These are phyloP conservation scores for Taenaris catops DNA, from an alignment of 2,888 invertebrate genomes.

Conservation along the genomic window DNA sequence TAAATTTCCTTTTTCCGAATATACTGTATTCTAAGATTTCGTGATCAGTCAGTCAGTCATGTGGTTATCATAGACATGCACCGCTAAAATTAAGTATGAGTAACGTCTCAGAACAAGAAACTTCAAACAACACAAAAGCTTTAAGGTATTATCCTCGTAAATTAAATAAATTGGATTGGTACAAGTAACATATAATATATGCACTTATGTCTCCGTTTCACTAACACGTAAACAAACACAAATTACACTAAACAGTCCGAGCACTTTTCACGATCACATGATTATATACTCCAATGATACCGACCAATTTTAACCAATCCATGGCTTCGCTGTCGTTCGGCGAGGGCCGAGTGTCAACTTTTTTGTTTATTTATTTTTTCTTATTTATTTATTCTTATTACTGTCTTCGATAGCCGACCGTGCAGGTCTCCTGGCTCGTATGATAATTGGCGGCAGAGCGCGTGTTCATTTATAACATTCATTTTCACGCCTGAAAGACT, in stretches of 20 bases:
- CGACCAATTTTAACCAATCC: conserved; percentile 79
- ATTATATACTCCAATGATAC: conserved; percentile 48
- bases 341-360: conserved; percentile 30
- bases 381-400: conserved; percentile 6
- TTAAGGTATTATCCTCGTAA: too few relatives aligned
- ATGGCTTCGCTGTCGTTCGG: conserved; percentile 51
- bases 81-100: too few relatives aligned
- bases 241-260: conserved; percentile 16
- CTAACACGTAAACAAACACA: conserved; percentile 12
- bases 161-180: background rate
- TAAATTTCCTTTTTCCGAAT: too few relatives aligned
- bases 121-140: too few relatives aligned
- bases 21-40: too few relatives aligned
- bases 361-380: conserved; percentile 30
- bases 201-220: conserved; percentile 19
- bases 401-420: conserved; percentile 42
- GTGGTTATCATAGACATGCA: too few relatives aligned
- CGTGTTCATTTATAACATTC: conserved; percentile 78
- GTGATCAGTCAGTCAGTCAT: too few relatives aligned
- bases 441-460: conserved; percentile 62
- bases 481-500: conserved; percentile 76
- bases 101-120: too few relatives aligned
- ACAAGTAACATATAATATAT: background rate
- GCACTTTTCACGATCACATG: conserved; percentile 27
- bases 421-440: conserved; percentile 66